Conservation (phyloP, 2,888 invertebrate species). For the Chloromyia formosa region DNA sequence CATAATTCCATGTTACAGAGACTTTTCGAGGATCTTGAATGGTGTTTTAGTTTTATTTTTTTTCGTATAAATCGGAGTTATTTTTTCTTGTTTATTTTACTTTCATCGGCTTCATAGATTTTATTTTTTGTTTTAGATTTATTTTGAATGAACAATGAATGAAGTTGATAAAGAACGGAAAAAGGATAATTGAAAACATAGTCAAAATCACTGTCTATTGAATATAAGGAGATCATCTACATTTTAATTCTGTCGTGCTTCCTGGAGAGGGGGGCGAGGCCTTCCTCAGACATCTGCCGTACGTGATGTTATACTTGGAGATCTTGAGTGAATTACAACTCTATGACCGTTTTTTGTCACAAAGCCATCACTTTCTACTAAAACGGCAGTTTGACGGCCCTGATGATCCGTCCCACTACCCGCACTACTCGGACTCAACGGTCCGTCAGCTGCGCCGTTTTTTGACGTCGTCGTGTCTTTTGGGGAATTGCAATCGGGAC, state of each 20-base stretch:
- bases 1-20: conserved; percentile 27
- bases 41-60: conserved; percentile 32
- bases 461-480: conserved; percentile 42
- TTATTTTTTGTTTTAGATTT: background rate
- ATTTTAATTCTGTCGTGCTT: conserved; percentile 64
- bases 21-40: conserved; percentile 29
- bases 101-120: conserved; percentile 32
- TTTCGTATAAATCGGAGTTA: conserved; percentile 34
- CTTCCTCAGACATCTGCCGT: conserved; percentile 87
- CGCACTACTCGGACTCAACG: conserved; percentile 55
- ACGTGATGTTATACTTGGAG: conserved; percentile 83
- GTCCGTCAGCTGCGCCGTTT: conserved; percentile 53
- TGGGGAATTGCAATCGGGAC: conserved; percentile 52
- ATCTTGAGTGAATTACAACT: conserved; percentile 89
- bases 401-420: conserved; percentile 58
- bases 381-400: conserved; percentile 80
- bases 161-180: conserved; percentile 13
- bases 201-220: conserved; percentile 9
- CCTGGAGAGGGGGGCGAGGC: conserved; percentile 77
- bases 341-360: conserved; percentile 88
- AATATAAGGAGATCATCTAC: conserved; percentile 37
- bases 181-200: background rate
- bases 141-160: conserved; percentile 36
- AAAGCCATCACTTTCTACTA: conserved; percentile 84
- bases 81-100: background rate